Conservation (phyloP, 2,113 vertebrate species). For the Arvicanthis niloticus region DNA sequence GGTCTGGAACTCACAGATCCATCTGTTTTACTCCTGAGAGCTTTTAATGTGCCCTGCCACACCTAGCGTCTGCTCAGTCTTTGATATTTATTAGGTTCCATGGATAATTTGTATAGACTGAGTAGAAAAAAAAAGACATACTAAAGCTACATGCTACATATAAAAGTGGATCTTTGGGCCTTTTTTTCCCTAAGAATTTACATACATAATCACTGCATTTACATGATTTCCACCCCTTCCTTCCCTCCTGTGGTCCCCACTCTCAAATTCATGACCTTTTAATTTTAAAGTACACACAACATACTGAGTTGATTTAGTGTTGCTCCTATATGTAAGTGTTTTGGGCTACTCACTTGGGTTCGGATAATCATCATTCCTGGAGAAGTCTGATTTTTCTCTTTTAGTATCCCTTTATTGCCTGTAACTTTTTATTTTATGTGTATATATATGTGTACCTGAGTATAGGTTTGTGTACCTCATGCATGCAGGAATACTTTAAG, state of each 20-base stretch:
- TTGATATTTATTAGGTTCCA: not conserved
- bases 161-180: not conserved
- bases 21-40: not conserved
- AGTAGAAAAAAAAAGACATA: conserved; percentile 5
- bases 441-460: not conserved
- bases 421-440: not conserved
- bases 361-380: not conserved
- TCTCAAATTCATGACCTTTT: not conserved
- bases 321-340: not conserved
- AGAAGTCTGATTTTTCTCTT: not conserved
- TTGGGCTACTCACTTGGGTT: not conserved
- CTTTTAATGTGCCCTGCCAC: not conserved
- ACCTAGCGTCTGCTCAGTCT: not conserved
- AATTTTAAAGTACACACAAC: not conserved
- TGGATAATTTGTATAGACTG: not conserved
- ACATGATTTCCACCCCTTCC: not conserved
- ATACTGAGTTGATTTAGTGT: not conserved
- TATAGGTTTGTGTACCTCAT: not conserved
- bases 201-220: not conserved
- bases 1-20: not conserved
- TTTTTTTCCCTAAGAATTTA: not conserved
- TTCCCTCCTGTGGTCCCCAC: not conserved
- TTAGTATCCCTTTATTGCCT: not conserved
- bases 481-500: not conserved
- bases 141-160: not conserved